Conservation (phyloP, 2,113 vertebrate genomes). For the Nibea albiflora region DNA sequence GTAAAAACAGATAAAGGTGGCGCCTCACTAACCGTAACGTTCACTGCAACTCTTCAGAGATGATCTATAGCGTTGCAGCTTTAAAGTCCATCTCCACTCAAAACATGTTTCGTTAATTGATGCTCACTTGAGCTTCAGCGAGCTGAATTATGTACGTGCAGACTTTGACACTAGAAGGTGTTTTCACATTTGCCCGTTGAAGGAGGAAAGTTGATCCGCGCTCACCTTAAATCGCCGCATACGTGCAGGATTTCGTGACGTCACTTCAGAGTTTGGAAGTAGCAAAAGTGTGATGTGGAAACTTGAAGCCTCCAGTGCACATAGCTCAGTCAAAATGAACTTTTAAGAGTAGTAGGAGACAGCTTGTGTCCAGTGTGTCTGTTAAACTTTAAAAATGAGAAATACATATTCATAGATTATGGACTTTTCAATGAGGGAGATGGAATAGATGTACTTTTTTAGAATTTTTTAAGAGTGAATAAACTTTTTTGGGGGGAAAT, state of each 20-base stretch:
- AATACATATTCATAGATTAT: neutral
- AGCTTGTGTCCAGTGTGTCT: neutral
- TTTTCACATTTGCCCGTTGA: neutral
- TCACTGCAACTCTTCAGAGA: neutral
- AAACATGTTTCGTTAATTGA: neutral
- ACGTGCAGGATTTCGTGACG: neutral
- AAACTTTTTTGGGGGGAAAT: neutral
- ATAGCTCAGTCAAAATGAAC: neutral
- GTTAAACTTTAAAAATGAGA: neutral
- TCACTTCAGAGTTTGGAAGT: neutral
- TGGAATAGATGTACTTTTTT: neutral
- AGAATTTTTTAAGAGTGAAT: neutral
- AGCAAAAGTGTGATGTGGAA: constrained; percentile 2
- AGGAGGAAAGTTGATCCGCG: neutral
- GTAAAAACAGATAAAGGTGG: constrained; percentile 8
- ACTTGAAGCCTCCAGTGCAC: neutral
- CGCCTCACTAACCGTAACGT: neutral
- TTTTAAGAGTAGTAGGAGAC: neutral
- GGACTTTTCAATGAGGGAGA: neutral
- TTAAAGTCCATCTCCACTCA: neutral
- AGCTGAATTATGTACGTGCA: neutral
- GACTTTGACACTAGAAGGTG: neutral
- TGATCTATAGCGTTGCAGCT: neutral
- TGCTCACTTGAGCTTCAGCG: neutral
- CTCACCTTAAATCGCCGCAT: neutral